Base-by-base conservation (phyloP, 2,113 vertebrate genomes). In the Oostethus manadensis region DNA sequence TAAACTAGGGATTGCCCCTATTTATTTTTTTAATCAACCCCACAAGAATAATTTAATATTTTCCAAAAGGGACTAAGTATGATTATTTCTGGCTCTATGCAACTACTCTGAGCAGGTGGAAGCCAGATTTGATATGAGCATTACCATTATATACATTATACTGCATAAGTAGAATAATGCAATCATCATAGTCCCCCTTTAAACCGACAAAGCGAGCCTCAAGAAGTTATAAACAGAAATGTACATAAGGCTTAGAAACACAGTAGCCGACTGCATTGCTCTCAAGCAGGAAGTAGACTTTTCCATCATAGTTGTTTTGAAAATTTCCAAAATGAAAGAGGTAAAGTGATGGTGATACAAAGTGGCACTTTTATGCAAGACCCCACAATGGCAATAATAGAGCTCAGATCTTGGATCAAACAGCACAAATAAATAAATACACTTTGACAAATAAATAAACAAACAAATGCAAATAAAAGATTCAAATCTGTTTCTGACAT, bases 381-480 rank as follows among this genome's bases (percentile, higher is more conserved):
- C 64, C 44, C 58, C 66, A 59, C 68, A 26, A 71, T 66, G 71
- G 71, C 73, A 62, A 69, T 53, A 73, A 51, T 53, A 83, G 84
- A 86, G 86, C 84, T 86, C 80, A 71, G 77, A 84, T 85, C 80
- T 86, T 73, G 76, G 70, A 45, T 70, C 70, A 78, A 78, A 78
- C 71, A 20, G 70, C 69, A 83, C 71, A 51, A 73, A 78, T 71
- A 71, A 77, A 84, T 74, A 73, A 58, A 66, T 68, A 48, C 47
- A 69, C 38, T 42, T 42, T 58, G 14, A 56, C 45, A 58, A 62
- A 66, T 69, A 67, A 53, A 77, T 61, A 71, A 63, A 62, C 64
- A 43, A 69, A 58, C 21, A 3, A 60, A 7, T 5, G 29, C 60
- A 81, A 73, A 80, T 75, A 86, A 18, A 48, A 81, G 48, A 71